phyloP scores from a whole-genome alignment of 2,113 vertebrate species.

The Cromileptes altivelis region DNA sequence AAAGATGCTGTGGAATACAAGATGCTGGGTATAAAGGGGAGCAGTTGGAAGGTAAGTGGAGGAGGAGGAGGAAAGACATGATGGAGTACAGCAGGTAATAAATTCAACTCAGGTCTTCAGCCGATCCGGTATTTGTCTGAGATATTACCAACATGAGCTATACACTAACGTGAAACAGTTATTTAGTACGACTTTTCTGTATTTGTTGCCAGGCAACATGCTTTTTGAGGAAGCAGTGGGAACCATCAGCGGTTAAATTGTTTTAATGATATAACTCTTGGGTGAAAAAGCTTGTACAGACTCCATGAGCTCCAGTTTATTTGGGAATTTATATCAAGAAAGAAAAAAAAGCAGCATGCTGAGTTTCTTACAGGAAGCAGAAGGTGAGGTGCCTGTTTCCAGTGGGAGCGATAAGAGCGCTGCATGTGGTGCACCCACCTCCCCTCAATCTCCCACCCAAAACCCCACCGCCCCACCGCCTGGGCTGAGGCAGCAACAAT shows the following conservation, averaged over 20 bases:
- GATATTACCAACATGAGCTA: neutral
- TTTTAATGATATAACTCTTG: conserved; percentile 24
- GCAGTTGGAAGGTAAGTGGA: conserved; percentile 46
- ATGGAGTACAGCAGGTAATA: conserved; percentile 29
- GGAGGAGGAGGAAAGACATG: neutral
- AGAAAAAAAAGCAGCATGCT: neutral
- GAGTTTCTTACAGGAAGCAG: conserved; percentile 17
- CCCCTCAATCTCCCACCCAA: neutral
- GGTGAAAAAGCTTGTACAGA: neutral
- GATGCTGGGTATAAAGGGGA: conserved; percentile 41
- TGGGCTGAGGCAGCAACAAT: conserved; percentile 59
- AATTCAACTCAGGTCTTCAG: conserved; percentile 21
- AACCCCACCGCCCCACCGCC: neutral
- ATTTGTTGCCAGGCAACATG: conserved; percentile 46
- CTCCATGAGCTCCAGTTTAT: conserved; percentile 3
- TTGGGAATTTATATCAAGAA: conserved; percentile 6
- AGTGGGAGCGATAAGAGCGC: conserved; percentile 63
- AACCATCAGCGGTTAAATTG: neutral
- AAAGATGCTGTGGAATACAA: conserved; percentile 43
- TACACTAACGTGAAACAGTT: neutral
- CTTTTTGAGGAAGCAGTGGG: neutral
- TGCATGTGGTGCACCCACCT: conserved; percentile 7
- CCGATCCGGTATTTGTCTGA: neutral
- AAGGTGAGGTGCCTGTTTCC: conserved; percentile 64
- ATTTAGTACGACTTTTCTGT: neutral